Conservation (phyloP, 2,113 vertebrate species). For the Hippocampus zosterae region DNA sequence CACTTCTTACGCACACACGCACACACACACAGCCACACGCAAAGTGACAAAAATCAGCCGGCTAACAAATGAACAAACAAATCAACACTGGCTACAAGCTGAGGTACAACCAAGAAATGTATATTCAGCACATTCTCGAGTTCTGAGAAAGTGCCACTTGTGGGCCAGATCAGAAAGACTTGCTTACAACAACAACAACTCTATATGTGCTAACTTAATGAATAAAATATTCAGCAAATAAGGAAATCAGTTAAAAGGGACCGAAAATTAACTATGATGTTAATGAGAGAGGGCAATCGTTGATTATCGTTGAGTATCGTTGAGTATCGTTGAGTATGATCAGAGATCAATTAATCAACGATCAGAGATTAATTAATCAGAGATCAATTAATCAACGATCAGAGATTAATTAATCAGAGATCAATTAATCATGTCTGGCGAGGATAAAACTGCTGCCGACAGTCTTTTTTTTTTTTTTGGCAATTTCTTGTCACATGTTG, state of each 20-base stretch:
- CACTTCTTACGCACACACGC: background rate
- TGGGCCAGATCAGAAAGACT: background rate
- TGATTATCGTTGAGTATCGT: no score
- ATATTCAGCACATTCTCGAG: background rate
- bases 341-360: no score
- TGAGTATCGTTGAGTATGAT: no score
- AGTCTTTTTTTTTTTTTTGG: no score
- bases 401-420: background rate
- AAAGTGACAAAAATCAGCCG: background rate
- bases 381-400: no score
- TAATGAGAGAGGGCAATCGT: background rate
- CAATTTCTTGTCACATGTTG: no score
- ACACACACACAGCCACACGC: background rate
- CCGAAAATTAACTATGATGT: background rate
- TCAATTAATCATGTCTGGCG: no score
- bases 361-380: no score
- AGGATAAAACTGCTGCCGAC: no score
- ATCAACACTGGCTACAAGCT: background rate
- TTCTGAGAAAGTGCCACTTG: background rate
- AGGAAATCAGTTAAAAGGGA: background rate
- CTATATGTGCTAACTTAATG: background rate
- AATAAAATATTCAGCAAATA: background rate
- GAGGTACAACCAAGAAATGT: background rate
- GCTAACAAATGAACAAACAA: conserved; percentile 1
- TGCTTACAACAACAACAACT: background rate